phyloP scores from a whole-genome alignment of 2,888 invertebrate genomes.

The Theretra japonica region DNA sequence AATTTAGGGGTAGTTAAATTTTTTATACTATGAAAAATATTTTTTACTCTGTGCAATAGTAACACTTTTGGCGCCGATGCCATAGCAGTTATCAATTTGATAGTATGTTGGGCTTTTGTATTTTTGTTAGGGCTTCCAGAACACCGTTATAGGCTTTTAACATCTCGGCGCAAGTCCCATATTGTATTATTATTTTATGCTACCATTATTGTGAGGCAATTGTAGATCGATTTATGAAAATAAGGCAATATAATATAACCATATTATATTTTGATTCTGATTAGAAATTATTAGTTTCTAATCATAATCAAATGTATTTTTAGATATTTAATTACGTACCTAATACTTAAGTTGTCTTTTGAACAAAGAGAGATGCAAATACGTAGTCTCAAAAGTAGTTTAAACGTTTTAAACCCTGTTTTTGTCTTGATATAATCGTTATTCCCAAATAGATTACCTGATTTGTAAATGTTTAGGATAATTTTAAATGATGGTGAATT shows the following conservation, averaged over 20 bases:
- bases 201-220: background rate
- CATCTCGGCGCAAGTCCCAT: background rate
- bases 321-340: too few relatives aligned
- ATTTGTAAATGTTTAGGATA: background rate
- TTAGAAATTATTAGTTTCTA: background rate
- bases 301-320: background rate
- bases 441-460: too few relatives aligned
- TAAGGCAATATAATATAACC: background rate
- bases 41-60: background rate
- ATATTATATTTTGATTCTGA: background rate
- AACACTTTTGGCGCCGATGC: background rate
- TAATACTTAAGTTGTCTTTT: too few relatives aligned
- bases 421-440: too few relatives aligned
- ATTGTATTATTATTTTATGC: background rate
- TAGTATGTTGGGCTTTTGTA: background rate
- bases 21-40: background rate
- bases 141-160: background rate
- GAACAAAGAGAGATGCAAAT: too few relatives aligned
- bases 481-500: background rate
- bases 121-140: conserved; percentile 3
- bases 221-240: background rate
- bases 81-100: background rate
- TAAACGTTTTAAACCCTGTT: too few relatives aligned
- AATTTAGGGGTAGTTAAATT: background rate
- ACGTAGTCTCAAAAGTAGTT: too few relatives aligned